Base-by-base conservation (phyloP, 1,140 invertebrate species). In the Muscidifurax raptorellus region DNA sequence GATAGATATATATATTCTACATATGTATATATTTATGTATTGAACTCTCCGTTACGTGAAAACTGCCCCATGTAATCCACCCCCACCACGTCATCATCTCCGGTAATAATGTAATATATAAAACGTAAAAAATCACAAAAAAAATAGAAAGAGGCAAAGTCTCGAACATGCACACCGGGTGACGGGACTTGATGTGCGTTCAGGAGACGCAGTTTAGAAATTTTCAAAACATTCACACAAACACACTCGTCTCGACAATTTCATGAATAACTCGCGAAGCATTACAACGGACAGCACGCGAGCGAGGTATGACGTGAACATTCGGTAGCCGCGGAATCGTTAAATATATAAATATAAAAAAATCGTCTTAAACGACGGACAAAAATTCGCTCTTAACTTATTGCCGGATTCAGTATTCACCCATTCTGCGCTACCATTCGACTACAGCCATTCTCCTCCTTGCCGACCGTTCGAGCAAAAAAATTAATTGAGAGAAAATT, bases 331-430 rank as follows among this genome's bases (percentile, higher is more conserved):
- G 79, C 76, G 74, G 52, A 87, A 86, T 87, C 32, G 67, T 85
- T 66, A 80, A 77, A 69, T 87, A 87, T 84, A 86, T 86, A 66
- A 82, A 66, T 13, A 71, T 44, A 80, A 47, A 79, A 28, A 18
- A 74, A 59, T 74, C 71, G 32, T 74, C 32, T n/a, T 7, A 67
- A 5, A 9, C 2, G 10, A 75, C 28, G 47, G 80, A 86, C 67
- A 71, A 85, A 52, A 85, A 87, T 89, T 89, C 87, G 89, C 86
- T 59, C 18, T 91, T 85, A 90, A 92, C 87, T 93, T 92, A 93
- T 93, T 93, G 90, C 91, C 92, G 89, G 89, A 92, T 91, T 92
- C 92, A 93, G 92, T 93, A 93, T 93, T 93, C 78, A 78, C 25
- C 32, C 78, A 82, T 85, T 82, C 79, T 82, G 84, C 80, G 78